A percentile compares a stretch with the other conserved stretches of the same genome.
Conservation (phyloP, 2,113 vertebrate genomes). For the Talpa occidentalis region DNA sequence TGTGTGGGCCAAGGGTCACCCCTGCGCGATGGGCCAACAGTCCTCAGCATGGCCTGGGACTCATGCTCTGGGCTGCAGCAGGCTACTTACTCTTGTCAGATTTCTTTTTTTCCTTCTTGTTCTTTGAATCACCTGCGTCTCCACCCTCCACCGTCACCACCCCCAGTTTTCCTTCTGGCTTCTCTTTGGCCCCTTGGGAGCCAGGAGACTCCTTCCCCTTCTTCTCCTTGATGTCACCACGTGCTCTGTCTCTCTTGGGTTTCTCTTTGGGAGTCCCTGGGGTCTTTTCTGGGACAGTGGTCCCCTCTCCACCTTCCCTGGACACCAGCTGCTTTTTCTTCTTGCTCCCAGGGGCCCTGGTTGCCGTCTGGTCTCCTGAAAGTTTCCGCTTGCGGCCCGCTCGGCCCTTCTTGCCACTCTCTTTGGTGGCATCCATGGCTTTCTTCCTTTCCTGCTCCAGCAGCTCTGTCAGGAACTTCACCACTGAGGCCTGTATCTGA, state of each 20-base stretch:
- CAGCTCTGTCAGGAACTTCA: conserved; percentile 74
- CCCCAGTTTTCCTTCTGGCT: conserved; percentile 45
- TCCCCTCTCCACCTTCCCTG: background rate
- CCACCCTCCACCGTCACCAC: background rate
- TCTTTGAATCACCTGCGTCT: conserved; percentile 29
- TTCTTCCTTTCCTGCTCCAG: conserved; percentile 81
- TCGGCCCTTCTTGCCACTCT: conserved; percentile 82
- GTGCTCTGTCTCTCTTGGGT: conserved; percentile 51
- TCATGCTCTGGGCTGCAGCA: accelerated
- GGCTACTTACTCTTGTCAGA: conserved; percentile 85
- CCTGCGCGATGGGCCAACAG: accelerated
- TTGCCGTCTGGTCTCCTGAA: conserved; percentile 12
- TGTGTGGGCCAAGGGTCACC: background rate
- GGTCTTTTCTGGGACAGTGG: conserved; percentile 25
- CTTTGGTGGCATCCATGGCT: conserved; percentile 13
- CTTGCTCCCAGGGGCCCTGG: conserved; percentile 74
- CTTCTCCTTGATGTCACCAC: conserved; percentile 76
- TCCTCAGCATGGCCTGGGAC: accelerated
- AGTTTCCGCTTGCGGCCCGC: conserved; percentile 77
- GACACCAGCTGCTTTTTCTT: conserved; percentile 75
- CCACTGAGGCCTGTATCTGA: conserved; percentile 52
- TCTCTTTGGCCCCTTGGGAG: conserved; percentile 64
- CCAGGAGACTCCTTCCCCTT: conserved; percentile 77
- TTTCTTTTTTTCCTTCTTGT: conserved; percentile 82
- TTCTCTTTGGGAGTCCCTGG: conserved; percentile 65